Conservation (phyloP, 2,113 vertebrate genomes). For the Corythaixoides concolor region DNA sequence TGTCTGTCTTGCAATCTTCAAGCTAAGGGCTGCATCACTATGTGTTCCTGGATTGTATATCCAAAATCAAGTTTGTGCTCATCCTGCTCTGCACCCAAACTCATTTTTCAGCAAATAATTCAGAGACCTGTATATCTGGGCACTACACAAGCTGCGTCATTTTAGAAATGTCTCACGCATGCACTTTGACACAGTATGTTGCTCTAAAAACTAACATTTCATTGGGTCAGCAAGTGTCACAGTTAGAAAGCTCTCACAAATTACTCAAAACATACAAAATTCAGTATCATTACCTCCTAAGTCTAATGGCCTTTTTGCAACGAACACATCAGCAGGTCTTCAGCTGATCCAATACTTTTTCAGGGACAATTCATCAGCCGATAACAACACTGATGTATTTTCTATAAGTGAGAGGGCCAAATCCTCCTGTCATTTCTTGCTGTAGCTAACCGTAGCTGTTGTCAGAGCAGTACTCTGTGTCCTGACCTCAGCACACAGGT, state of each 20-base stretch:
- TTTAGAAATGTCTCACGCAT: not conserved
- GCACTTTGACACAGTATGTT: not conserved
- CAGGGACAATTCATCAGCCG: not conserved
- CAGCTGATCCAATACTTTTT: not conserved
- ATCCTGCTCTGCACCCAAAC: not conserved
- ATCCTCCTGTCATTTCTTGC: not conserved
- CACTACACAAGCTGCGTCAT: not conserved
- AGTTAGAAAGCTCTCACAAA: not conserved
- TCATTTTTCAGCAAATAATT: not conserved
- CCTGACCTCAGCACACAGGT: not conserved
- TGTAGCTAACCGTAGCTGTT: accelerated
- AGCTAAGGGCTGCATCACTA: not conserved
- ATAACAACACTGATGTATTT: accelerated
- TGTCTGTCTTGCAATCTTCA: not conserved
- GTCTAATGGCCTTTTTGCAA: not conserved
- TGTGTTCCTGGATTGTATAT: not conserved
- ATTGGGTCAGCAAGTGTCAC: not conserved
- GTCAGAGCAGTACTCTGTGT: not conserved
- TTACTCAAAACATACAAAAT: not conserved
- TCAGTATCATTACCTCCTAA: not conserved
- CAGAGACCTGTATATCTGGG: accelerated
- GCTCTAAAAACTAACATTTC: not conserved
- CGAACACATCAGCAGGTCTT: not conserved
- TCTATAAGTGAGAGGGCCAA: accelerated
- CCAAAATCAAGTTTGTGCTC: not conserved